Conservation (phyloP, 2,888 invertebrate genomes). For the Ornithoptera priamus region DNA sequence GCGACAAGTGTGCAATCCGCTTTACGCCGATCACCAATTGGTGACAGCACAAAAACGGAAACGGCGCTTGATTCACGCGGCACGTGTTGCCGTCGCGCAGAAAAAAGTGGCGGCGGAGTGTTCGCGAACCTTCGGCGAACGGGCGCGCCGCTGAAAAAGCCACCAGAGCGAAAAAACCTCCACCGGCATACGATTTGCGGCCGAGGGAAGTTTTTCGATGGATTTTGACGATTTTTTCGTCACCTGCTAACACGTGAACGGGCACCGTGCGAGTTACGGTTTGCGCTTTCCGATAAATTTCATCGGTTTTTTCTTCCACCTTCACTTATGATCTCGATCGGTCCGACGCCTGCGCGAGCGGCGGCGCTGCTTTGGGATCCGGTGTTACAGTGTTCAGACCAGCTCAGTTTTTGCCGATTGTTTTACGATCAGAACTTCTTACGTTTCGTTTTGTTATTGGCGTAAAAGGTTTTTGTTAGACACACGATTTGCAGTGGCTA, state of each 20-base stretch:
- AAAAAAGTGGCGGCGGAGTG: constrained; percentile 38
- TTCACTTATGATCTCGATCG: constrained; percentile 3
- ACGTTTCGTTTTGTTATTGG: not conserved
- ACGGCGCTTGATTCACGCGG: constrained; percentile 43
- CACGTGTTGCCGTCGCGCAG: constrained; percentile 51
- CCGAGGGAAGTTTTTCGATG: constrained; percentile 21
- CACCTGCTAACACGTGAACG: not conserved
- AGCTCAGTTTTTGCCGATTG: not conserved
- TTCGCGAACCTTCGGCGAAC: constrained; percentile 31
- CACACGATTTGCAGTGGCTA: not conserved
- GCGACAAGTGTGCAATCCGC: constrained; percentile 3
- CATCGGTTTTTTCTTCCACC: too few species aligned
- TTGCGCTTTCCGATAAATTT: not conserved
- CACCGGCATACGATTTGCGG: constrained; percentile 22
- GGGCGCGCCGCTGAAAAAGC: constrained; percentile 36
- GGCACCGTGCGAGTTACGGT: not conserved
- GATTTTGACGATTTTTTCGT: constrained; percentile 13
- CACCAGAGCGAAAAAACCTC: constrained; percentile 35
- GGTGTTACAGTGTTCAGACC: constrained; percentile 9
- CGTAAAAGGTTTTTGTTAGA: not conserved
- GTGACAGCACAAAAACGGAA: constrained; percentile 53
- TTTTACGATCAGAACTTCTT: not conserved
- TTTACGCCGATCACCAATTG: constrained; percentile 37
- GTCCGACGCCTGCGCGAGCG: not conserved
- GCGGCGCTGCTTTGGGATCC: constrained; percentile 6